Evolutionary conservation across 2,888 invertebrate species (phyloP).

Genomic region (Tetrapedia diversipes): DNA sequence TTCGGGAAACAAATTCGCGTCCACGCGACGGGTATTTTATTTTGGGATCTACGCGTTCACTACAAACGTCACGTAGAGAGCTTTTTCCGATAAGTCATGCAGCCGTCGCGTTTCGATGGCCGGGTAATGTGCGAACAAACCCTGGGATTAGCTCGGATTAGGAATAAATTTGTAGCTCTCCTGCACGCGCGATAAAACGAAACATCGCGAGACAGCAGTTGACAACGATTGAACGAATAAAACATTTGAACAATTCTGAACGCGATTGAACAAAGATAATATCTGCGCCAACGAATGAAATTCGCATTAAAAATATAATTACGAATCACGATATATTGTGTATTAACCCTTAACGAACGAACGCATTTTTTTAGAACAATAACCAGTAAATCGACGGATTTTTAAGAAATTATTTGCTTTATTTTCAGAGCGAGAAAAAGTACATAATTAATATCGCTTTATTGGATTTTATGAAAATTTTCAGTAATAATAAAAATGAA

Average conservation of each 20-base stretch:
- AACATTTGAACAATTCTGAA: not conserved
- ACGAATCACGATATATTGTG: too few species aligned
- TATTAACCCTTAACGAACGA: too few species aligned
- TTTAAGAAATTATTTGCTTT: too few species aligned
- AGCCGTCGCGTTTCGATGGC: slow-evolving; percentile 31
- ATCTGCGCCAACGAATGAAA: not conserved
- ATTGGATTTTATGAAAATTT: too few species aligned
- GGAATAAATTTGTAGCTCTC: slow-evolving; percentile 13
- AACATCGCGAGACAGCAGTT: not conserved
- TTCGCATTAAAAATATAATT: not conserved
- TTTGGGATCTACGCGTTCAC: not conserved
- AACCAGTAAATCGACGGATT: too few species aligned
- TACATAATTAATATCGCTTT: too few species aligned
- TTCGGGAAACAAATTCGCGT: too few species aligned
- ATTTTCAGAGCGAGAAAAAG: too few species aligned
- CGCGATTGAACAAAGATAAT: not conserved
- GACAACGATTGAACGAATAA: not conserved
- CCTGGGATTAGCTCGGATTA: slow-evolving; percentile 8
- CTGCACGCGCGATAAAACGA: not conserved
- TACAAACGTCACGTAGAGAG: slow-evolving; percentile 37
- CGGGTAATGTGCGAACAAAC: slow-evolving; percentile 45
- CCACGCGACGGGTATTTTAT: slow-evolving; percentile 22
- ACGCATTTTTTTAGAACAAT: too few species aligned
- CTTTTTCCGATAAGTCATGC: slow-evolving; percentile 55
- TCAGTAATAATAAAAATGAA: too few species aligned